Conservation (phyloP, 2,113 vertebrate species). For the Fulmarus glacialis region DNA sequence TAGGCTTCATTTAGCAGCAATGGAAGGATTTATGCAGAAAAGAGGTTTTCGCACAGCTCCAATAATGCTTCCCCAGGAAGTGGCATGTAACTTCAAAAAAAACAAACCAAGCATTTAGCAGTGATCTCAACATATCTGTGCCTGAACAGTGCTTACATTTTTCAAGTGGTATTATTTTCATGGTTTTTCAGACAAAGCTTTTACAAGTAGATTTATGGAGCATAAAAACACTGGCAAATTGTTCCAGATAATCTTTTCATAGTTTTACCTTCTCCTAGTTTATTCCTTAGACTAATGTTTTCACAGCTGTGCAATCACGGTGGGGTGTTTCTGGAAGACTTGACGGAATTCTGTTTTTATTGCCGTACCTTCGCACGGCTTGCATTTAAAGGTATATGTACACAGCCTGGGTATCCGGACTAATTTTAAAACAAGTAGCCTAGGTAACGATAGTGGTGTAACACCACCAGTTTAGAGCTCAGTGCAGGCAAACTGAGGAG, state of each 20-base stretch:
- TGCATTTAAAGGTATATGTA: slow-evolving; percentile 6
- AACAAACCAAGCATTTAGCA: background rate
- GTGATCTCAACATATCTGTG: background rate
- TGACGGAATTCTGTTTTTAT: background rate
- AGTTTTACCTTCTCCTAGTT: background rate
- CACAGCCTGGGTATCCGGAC: background rate
- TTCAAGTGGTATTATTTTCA: slow-evolving; percentile 20
- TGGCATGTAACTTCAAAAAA: background rate
- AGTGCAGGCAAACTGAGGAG: background rate
- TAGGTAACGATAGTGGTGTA: background rate
- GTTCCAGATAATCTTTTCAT: slow-evolving; percentile 2
- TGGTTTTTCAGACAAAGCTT: slow-evolving; percentile 19
- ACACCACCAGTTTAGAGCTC: background rate
- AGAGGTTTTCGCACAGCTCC: background rate
- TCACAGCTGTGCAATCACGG: slow-evolving; percentile 18
- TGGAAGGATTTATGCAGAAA: slow-evolving; percentile 33
- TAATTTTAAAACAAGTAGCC: background rate
- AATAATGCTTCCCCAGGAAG: background rate
- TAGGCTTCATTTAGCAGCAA: background rate
- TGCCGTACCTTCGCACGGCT: background rate
- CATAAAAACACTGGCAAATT: background rate
- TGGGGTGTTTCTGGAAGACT: slow-evolving; percentile 7
- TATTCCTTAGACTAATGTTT: slow-evolving; percentile 48
- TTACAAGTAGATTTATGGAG: background rate
- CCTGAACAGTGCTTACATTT: background rate